Evolutionary conservation across 2,888 invertebrate genomes (phyloP).

Genomic region (Drosophila demipolita): DNA sequence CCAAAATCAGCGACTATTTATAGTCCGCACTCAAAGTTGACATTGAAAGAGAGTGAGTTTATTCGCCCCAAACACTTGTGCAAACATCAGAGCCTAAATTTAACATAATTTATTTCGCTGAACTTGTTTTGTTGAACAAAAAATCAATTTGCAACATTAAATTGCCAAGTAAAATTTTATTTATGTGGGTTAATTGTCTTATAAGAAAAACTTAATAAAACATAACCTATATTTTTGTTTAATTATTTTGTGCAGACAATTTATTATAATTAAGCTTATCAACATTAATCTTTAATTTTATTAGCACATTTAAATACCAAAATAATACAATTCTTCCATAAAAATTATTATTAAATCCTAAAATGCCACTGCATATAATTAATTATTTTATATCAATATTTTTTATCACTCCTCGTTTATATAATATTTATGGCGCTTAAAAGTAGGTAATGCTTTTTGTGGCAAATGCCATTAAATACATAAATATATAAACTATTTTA

Average conservation of each 20-base stretch:
- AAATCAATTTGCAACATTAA: background rate
- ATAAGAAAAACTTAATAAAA: background rate
- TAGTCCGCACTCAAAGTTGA: constrained; percentile 19
- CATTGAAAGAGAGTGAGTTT: constrained; percentile 24
- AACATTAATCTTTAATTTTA: background rate
- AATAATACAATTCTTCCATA: background rate
- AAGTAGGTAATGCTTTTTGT: constrained; percentile 5
- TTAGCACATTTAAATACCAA: background rate
- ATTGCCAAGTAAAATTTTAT: background rate
- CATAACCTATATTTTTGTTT: background rate
- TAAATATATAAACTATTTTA: background rate
- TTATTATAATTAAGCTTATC: background rate
- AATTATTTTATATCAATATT: background rate
- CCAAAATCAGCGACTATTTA: constrained; percentile 25
- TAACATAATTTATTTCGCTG: background rate
- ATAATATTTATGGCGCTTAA: background rate
- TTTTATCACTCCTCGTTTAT: background rate
- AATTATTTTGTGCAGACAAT: background rate
- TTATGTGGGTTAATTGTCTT: background rate
- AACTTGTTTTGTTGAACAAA: background rate
- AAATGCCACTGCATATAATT: background rate
- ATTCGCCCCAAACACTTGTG: constrained; percentile 28
- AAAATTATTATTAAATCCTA: constrained; percentile 2
- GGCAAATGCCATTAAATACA: background rate
- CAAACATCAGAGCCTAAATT: constrained; percentile 17